Evolutionary conservation across 2,888 invertebrate genomes (phyloP).

Genomic region (Miltochrista miniata): DNA sequence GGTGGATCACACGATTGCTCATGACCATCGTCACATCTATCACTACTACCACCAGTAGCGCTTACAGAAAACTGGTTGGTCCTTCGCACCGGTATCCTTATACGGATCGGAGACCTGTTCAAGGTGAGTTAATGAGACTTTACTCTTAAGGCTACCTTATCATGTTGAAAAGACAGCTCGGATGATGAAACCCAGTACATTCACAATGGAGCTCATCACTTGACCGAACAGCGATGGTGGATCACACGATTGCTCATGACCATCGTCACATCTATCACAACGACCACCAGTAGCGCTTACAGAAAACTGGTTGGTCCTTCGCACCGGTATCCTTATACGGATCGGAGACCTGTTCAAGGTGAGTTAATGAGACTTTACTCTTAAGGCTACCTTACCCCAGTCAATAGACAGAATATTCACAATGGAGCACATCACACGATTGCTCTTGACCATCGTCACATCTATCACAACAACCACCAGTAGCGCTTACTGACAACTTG

Average conservation of each 20-base stretch:
- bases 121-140: slow-evolving; percentile 42
- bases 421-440: slow-evolving; percentile 53
- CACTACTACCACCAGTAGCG: slow-evolving; percentile 46
- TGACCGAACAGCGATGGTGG: slow-evolving; percentile 66
- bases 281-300: slow-evolving; percentile 49
- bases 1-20: slow-evolving; percentile 69
- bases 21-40: slow-evolving; percentile 54
- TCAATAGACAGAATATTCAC: slow-evolving; percentile 39
- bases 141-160: too few relatives aligned
- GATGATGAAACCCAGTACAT: slow-evolving; percentile 65
- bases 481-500: slow-evolving; percentile 55
- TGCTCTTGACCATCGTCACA: slow-evolving; percentile 57
- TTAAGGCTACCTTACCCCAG: too few relatives aligned
- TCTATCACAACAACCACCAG: slow-evolving; percentile 50
- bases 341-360: slow-evolving; percentile 62
- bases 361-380: neutral
- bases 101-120: slow-evolving; percentile 59
- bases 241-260: slow-evolving; percentile 58
- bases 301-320: slow-evolving; percentile 60
- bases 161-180: slow-evolving; percentile 43
- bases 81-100: slow-evolving; percentile 71
- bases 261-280: slow-evolving; percentile 55
- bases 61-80: slow-evolving; percentile 60
- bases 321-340: slow-evolving; percentile 71
- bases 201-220: slow-evolving; percentile 42